phyloP scores from a whole-genome alignment of 2,888 invertebrate genomes.

The Lathronympha strigana region DNA sequence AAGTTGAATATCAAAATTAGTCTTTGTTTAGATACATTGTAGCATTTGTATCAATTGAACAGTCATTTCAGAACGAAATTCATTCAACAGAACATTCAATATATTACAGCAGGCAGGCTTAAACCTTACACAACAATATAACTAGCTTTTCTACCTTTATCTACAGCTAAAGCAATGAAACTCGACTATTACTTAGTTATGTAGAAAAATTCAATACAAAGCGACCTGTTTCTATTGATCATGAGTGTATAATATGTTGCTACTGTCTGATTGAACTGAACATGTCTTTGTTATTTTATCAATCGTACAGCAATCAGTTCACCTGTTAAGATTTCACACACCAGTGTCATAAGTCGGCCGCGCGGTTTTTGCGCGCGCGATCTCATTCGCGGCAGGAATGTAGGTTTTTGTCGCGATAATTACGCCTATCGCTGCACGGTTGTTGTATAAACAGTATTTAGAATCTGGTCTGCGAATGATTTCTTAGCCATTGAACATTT shows the following conservation, averaged over 20 bases:
- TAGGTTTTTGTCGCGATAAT: conserved; percentile 62
- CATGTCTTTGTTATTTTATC: conserved; percentile 9
- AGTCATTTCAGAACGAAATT: too few species aligned
- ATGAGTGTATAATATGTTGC: background rate
- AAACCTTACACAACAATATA: too few species aligned
- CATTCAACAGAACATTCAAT: too few species aligned
- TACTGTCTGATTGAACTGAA: background rate
- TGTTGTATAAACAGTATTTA: conserved; percentile 15
- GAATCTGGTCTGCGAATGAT: background rate
- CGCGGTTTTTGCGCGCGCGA: conserved; percentile 59
- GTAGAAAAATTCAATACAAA: too few species aligned
- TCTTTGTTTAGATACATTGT: too few species aligned
- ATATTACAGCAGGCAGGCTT: too few species aligned
- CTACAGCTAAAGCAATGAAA: too few species aligned
- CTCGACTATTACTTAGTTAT: too few species aligned
- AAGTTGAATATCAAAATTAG: background rate
- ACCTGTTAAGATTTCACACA: conserved; percentile 36
- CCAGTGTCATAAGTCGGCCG: conserved; percentile 38
- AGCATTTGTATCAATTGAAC: too few species aligned
- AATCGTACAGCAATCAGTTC: conserved; percentile 29
- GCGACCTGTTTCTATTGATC: too few species aligned
- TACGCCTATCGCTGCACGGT: conserved; percentile 43
- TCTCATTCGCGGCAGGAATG: conserved; percentile 66
- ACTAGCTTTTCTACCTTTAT: too few species aligned
- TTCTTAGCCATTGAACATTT: background rate